Base-by-base conservation (phyloP, 2,888 invertebrate species). In the Teinopalpus imperialis region DNA sequence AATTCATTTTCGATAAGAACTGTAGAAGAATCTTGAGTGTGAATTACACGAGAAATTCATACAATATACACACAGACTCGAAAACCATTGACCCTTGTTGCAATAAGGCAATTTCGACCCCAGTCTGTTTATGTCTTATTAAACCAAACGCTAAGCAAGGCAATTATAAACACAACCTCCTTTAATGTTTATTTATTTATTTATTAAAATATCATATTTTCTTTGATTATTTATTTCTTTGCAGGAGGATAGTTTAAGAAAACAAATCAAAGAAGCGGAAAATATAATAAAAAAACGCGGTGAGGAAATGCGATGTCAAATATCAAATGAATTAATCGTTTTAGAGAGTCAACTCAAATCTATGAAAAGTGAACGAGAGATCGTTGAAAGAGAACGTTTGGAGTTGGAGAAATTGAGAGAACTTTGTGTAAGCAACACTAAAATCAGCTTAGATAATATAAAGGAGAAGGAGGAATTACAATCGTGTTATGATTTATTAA, bases 261-360 rank as follows among this genome's bases (percentile, higher is more conserved):
- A 37, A 0, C 80, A 86, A 43, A 42, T 82, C 1, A 51, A 58
- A 1, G 71, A 79, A 55, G 83, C 85, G 0, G 85, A 85, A 50
- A 30, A 68, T 3, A 51, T 66, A 0, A 55, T 88, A 1, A 62
- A 56, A 4, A 57, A 59, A 30, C 75, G 76, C 27, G 81, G 80
- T 24, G 81, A 85, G 42, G 81, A 81, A 0, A 76, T 88, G 79
- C 68, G 76, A 5, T 13, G 24, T 0, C 80, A 85, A 47, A 81
- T 87, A 56, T 61, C 79, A 0, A 61, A 57, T 9, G 88, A 88
- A 51, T 64, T 88, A 1, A 4, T 43, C 1, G 51, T 70, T n/a
- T 51, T 88, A 4, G 80, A 79, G 10, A 48, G 42, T 0, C 76
- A 80, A 12, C 53, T 86, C 0, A 67, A 70, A 2, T 54, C 62